phyloP scores from a whole-genome alignment of 2,113 vertebrate genomes.

The Ceyx melanurus region DNA sequence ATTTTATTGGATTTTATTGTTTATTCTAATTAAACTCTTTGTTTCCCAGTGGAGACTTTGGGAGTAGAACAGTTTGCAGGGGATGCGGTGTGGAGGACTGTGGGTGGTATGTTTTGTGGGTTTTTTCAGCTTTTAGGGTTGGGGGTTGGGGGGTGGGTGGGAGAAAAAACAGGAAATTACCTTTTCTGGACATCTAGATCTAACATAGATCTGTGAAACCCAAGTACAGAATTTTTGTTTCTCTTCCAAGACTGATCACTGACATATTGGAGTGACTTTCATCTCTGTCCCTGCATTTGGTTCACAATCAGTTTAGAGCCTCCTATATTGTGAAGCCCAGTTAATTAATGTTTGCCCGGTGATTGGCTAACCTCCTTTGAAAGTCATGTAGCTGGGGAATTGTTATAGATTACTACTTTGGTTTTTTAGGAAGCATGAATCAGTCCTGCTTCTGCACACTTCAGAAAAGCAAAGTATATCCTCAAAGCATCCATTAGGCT shows the following conservation, averaged over 20 bases:
- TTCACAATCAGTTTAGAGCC: background rate
- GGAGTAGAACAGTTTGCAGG: background rate
- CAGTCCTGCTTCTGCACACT: background rate
- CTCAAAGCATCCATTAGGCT: background rate
- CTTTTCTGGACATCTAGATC: background rate
- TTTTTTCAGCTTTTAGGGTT: background rate
- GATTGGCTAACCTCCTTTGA: background rate
- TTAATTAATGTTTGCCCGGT: background rate
- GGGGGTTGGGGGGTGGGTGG: background rate
- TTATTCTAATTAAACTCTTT: background rate
- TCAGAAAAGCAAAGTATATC: background rate
- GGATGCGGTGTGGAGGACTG: no score
- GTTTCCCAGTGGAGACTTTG: background rate
- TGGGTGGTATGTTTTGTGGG: rapidly evolving
- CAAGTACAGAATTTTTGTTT: background rate
- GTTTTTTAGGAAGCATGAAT: background rate
- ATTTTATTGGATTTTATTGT: no score
- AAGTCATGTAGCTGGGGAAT: background rate
- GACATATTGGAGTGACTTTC: background rate
- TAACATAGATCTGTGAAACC: background rate
- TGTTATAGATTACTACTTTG: background rate
- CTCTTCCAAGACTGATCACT: background rate
- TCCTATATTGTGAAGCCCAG: background rate
- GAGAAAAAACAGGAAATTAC: background rate
- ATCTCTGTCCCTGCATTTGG: background rate